These are phyloP conservation scores for Pachypeltis micranthus DNA, from an alignment of 1,140 invertebrate genomes.

Conservation along the genomic window DNA sequence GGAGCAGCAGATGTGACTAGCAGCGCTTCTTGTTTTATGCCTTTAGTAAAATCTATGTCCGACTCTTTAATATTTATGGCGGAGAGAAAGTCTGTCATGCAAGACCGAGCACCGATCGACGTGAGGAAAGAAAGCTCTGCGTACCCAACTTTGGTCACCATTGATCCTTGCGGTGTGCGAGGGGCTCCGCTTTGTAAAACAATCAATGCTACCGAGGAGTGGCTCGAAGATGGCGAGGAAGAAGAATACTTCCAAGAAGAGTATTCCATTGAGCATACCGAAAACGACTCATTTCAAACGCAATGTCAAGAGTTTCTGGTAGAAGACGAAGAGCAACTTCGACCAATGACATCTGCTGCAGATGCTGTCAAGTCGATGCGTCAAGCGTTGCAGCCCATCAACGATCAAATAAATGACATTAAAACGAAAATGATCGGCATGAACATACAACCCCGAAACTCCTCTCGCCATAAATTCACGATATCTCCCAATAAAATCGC, in stretches of 20 bases:
- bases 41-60: not conserved
- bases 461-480: not conserved
- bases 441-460: not conserved
- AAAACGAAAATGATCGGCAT: not conserved
- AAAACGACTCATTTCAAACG: not conserved
- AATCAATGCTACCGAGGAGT: not conserved
- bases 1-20: not conserved
- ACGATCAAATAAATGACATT: not conserved
- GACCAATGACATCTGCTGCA: not conserved
- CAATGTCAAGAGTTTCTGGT: not conserved
- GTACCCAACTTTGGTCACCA: not conserved
- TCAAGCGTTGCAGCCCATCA: not conserved
- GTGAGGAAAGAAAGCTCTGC: not conserved
- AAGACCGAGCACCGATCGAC: not conserved
- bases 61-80: not conserved
- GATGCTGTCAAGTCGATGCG: not conserved
- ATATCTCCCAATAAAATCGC: not conserved
- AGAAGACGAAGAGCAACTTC: not conserved
- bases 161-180: not conserved
- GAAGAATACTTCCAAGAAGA: not conserved
- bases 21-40: not conserved
- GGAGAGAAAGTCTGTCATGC: not conserved
- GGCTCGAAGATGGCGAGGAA: not conserved
- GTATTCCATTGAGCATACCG: not conserved
- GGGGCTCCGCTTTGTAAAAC: not conserved